A percentile compares a stretch with the other conserved stretches of the same genome.
Evolutionary conservation across 2,888 invertebrate genomes (phyloP).

Genomic region (Epistrophe grossulariae): DNA sequence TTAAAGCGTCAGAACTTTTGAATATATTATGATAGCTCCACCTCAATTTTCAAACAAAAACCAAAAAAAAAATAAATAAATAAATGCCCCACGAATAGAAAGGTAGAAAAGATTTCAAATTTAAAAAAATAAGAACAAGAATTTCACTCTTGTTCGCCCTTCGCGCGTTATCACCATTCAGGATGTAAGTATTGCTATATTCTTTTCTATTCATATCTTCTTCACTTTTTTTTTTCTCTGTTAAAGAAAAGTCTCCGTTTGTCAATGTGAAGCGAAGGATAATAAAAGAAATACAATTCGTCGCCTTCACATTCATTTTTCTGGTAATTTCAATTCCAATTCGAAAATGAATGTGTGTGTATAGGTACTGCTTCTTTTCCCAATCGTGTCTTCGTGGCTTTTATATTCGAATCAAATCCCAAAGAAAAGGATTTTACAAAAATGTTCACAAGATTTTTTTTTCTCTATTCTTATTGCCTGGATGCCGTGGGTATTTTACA

Average conservation of each 20-base stretch:
- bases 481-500: conserved; percentile 55
- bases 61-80: not conserved
- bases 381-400: conserved; percentile 63
- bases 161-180: conserved; percentile 70
- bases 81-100: conserved; percentile 32
- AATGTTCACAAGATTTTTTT: conserved; percentile 42
- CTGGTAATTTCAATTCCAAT: conserved; percentile 39
- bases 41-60: conserved; percentile 52
- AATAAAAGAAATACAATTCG: conserved; percentile 53
- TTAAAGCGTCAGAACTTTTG: conserved; percentile 7
- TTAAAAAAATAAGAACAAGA: conserved; percentile 15
- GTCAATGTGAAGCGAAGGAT: conserved; percentile 53
- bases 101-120: conserved; percentile 40
- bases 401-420: conserved; percentile 72
- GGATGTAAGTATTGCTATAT: conserved; percentile 66
- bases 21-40: conserved; percentile 53
- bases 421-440: conserved; percentile 71
- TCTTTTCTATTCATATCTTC: conserved; percentile 23
- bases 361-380: conserved; percentile 28
- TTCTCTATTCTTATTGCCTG: not conserved
- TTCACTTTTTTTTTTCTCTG: not conserved
- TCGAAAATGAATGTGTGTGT: conserved; percentile 35
- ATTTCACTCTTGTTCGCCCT: conserved; percentile 46
- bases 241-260: conserved; percentile 35
- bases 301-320: conserved; percentile 34